Percentiles rank a stretch among this genome's conserved stretches.
Evolutionary conservation across 1,140 invertebrate species (phyloP).

Genomic region (Gryllus bimaculatus): DNA sequence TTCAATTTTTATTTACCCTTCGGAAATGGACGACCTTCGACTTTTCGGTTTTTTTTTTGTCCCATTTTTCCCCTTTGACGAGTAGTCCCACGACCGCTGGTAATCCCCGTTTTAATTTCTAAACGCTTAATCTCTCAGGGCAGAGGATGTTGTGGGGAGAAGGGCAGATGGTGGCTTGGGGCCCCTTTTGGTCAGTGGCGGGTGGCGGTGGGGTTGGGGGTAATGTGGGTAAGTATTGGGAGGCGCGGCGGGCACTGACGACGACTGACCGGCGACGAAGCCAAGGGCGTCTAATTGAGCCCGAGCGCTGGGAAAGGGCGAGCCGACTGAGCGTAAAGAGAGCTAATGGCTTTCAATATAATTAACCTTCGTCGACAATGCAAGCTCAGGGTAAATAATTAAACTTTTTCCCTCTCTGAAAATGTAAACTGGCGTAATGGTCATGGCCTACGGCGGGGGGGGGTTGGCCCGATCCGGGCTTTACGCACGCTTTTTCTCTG

Average conservation of each 20-base stretch:
- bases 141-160: too few relatives aligned
- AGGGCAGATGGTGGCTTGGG: neutral
- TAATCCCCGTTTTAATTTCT: neutral
- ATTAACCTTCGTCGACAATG: neutral
- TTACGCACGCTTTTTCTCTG: too few relatives aligned
- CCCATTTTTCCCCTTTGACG: neutral
- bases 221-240: neutral
- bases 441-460: too few relatives aligned
- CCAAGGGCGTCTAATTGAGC: neutral
- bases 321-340: neutral
- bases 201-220: neutral
- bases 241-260: neutral
- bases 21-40: neutral
- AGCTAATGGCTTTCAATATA: slow-evolving; percentile 5
- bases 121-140: neutral
- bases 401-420: neutral
- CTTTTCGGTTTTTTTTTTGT: neutral
- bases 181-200: neutral
- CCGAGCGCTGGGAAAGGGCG: neutral
- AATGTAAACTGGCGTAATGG: neutral
- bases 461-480: too few relatives aligned
- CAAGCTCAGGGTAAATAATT: neutral
- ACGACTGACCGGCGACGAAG: neutral
- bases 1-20: neutral
- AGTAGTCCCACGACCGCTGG: neutral